Conservation (phyloP, 2,113 vertebrate genomes). For the Rhynchopsitta pachyrhyncha region DNA sequence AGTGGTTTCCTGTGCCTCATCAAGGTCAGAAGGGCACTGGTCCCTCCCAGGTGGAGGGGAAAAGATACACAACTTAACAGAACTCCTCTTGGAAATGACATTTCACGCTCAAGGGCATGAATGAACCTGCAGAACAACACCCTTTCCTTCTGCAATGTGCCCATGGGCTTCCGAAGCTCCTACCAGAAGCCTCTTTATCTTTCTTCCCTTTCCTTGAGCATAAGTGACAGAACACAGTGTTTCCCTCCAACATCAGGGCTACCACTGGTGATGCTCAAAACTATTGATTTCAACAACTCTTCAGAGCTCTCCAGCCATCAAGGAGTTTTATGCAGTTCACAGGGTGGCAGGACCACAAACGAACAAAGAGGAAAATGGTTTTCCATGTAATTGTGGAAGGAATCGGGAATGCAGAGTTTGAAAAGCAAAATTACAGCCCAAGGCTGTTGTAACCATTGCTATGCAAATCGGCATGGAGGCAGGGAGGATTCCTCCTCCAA, state of each 20-base stretch:
- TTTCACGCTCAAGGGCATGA: not conserved
- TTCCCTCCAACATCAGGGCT: not conserved
- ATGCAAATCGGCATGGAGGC: conserved; percentile 37
- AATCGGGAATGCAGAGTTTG: conserved; percentile 11
- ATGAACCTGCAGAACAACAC: not conserved
- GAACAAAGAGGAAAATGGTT: not conserved
- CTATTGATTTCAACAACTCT: conserved; percentile 9
- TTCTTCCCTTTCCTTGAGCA: not conserved
- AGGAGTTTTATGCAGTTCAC: not conserved
- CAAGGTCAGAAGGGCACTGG: conserved; percentile 32
- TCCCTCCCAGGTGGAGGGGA: not conserved
- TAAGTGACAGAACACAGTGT: not conserved
- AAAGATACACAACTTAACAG: not conserved
- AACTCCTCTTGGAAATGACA: not conserved
- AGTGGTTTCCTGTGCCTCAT: conserved; percentile 13
- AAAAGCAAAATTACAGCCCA: conserved; percentile 54
- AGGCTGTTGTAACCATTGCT: conserved; percentile 50
- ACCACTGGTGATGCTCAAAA: not conserved
- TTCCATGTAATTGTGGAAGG: conserved; percentile 31
- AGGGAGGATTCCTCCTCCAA: not conserved
- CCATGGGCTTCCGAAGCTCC: not conserved
- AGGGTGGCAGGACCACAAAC: conserved; percentile 13
- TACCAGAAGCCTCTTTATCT: not conserved
- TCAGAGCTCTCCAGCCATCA: not conserved
- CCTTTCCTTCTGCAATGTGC: not conserved